Conservation (phyloP, 2,113 vertebrate species). For the Okapia johnstoni region DNA sequence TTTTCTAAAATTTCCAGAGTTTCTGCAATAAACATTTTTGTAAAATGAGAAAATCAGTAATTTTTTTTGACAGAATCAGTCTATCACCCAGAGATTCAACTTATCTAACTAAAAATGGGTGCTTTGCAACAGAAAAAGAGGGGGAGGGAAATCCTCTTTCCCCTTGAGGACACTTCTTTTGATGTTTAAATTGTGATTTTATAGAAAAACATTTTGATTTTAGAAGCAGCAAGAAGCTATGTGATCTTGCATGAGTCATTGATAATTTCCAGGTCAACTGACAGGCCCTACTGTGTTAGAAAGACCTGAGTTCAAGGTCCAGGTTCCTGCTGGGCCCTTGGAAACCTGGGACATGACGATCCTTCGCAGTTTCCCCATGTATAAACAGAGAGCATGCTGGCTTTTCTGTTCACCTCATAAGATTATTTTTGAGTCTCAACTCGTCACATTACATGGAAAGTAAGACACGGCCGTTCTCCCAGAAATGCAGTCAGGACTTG, state of each 20-base stretch:
- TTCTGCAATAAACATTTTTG: not conserved
- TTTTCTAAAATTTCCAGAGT: not conserved
- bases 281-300: not conserved
- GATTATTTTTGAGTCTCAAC: not conserved
- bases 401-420: not conserved
- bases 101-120: not conserved
- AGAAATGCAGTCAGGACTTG: not conserved
- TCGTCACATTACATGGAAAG: not conserved
- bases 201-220: not conserved
- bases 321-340: not conserved
- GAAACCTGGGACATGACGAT: not conserved
- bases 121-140: not conserved
- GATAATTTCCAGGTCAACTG: not conserved
- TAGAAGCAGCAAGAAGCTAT: not conserved
- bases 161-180: not conserved
- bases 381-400: not conserved
- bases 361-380: not conserved
- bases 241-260: not conserved
- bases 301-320: not conserved
- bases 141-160: not conserved
- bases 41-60: not conserved
- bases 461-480: not conserved
- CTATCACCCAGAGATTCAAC: not conserved
- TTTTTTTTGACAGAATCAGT: not conserved
- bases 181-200: not conserved